Conservation (phyloP, 2,888 invertebrate species). For the Sphecodes monilicornis region DNA sequence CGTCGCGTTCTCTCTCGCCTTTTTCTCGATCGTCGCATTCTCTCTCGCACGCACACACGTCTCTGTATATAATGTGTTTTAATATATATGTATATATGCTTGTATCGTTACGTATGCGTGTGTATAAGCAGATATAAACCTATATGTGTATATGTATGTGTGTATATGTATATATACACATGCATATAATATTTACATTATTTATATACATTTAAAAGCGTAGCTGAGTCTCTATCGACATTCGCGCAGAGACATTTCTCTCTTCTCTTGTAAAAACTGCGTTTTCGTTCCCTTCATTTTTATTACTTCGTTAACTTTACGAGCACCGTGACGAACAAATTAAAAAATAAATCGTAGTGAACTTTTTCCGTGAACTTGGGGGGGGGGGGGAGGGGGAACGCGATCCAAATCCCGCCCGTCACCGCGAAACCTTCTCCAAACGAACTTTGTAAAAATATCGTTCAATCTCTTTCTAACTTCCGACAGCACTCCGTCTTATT, state of each 20-base stretch:
- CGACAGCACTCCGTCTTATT: neutral
- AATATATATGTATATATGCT: conserved; percentile 26
- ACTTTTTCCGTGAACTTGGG: neutral
- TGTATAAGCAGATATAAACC: conserved; percentile 33
- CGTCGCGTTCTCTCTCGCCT: conserved; percentile 20
- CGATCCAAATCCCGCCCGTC: neutral
- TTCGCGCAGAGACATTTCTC: neutral
- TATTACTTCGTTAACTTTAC: neutral
- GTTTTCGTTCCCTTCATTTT: neutral
- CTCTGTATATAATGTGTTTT: conserved; percentile 25
- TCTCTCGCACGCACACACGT: conserved; percentile 4
- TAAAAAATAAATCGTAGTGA: conserved; percentile 5
- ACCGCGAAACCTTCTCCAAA: neutral
- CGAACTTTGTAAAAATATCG: conserved; percentile 25
- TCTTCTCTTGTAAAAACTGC: conserved; percentile 19
- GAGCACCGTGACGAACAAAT: conserved; percentile 25
- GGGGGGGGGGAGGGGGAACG: neutral
- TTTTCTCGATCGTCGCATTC: neutral
- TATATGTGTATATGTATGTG: conserved; percentile 39
- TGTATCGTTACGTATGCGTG: conserved; percentile 33
- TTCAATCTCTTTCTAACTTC: conserved; percentile 9
- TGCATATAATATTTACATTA: conserved; percentile 59
- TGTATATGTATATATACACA: conserved; percentile 46
- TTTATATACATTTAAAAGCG: conserved; percentile 65
- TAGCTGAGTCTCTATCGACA: conserved; percentile 20